Evolutionary conservation across 1,140 invertebrate species (phyloP).

Genomic region (Heterodera schachtii): DNA sequence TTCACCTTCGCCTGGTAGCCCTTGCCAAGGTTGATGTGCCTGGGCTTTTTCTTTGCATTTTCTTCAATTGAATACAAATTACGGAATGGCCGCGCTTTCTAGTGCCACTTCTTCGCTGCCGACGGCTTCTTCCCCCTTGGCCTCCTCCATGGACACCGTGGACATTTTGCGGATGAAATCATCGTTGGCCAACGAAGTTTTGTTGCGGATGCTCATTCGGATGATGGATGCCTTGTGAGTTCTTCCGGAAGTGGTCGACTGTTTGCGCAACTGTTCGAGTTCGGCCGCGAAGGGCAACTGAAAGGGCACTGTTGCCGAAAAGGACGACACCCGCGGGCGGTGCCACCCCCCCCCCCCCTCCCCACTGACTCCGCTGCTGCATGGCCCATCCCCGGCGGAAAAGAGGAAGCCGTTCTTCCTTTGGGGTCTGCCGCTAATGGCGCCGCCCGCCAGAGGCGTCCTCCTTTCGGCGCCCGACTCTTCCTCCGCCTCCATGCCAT

Average conservation of each 20-base stretch:
- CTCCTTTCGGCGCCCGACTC: constrained; percentile 13
- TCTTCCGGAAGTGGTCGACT: constrained; percentile 53
- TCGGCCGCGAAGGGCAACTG: constrained; percentile 59
- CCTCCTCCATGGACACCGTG: constrained; percentile 48
- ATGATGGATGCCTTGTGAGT: constrained; percentile 32
- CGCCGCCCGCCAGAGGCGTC: not conserved
- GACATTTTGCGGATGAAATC: constrained; percentile 54
- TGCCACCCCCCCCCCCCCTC: too few species aligned
- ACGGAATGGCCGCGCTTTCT: constrained; percentile 34
- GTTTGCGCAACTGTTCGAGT: constrained; percentile 58
- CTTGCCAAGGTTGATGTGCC: constrained; percentile 84
- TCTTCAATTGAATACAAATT: constrained; percentile 17
- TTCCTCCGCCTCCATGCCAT: not conserved
- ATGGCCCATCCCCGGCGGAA: constrained; percentile 30
- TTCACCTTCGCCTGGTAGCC: constrained; percentile 78
- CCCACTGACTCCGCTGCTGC: constrained; percentile 33
- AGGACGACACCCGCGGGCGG: not conserved
- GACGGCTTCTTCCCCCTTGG: constrained; percentile 32
- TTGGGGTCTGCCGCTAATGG: constrained; percentile 10
- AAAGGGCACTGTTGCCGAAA: constrained; percentile 2
- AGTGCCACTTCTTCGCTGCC: constrained; percentile 7
- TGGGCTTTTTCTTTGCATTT: constrained; percentile 11
- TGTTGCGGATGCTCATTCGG: constrained; percentile 54
- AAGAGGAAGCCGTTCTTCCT: constrained; percentile 54
- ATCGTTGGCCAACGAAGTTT: constrained; percentile 48